Percentiles rank a stretch among this genome's conserved stretches.
These are phyloP conservation scores for Daktulosphaira vitifoliae DNA, from an alignment of 1,140 invertebrate species.

Conservation along the genomic window DNA sequence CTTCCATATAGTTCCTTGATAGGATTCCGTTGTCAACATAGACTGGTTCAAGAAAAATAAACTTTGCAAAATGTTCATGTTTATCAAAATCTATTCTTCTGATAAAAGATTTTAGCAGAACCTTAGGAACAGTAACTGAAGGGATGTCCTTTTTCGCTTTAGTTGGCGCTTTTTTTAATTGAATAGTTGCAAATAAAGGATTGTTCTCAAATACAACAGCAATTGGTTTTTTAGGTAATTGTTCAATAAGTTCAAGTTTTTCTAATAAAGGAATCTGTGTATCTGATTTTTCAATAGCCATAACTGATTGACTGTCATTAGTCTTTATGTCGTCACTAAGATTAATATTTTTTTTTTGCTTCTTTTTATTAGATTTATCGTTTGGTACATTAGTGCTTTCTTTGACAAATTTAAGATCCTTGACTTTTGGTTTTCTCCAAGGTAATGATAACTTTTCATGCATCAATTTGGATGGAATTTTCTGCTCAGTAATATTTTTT, in stretches of 20 bases:
- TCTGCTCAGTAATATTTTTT: conserved; percentile 32
- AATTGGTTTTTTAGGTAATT: conserved; percentile 42
- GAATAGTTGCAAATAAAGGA: conserved; percentile 53
- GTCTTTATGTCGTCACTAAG: too few relatives aligned
- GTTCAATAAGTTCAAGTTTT: conserved; percentile 38
- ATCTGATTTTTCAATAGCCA: conserved; percentile 36
- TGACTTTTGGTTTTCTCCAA: conserved; percentile 36
- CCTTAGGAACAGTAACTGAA: conserved; percentile 50
- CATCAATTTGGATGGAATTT: conserved; percentile 21
- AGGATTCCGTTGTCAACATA: conserved; percentile 53
- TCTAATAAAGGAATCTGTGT: conserved; percentile 37
- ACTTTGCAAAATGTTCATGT: conserved; percentile 36
- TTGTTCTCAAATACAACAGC: conserved; percentile 40
- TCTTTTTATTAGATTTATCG: too few relatives aligned
- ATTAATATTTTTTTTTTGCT: too few relatives aligned
- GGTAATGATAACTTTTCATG: conserved; percentile 36
- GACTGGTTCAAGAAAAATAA: conserved; percentile 8
- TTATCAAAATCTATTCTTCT: conserved; percentile 46
- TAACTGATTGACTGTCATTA: too few relatives aligned
- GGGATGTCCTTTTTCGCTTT: conserved; percentile 46
- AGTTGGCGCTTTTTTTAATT: conserved; percentile 53
- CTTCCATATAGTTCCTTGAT: conserved; percentile 60
- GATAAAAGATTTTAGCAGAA: conserved; percentile 57
- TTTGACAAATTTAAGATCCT: background rate
- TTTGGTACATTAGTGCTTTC: background rate